Percentiles rank a stretch among this genome's conserved stretches.
Conservation (phyloP, 2,113 vertebrate species). For the Psephotus haematonotus region DNA sequence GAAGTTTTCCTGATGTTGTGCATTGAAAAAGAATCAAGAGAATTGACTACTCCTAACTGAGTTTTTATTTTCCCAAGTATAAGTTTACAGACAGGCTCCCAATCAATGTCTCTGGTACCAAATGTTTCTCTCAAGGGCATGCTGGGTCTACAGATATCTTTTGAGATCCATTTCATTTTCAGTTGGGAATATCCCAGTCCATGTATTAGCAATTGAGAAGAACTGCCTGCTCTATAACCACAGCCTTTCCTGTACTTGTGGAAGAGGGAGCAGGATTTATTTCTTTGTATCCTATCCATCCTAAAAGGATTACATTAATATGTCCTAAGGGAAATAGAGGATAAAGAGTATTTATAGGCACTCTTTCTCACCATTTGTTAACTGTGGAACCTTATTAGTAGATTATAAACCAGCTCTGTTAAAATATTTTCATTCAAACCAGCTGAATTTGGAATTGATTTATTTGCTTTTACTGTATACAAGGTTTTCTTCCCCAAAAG, state of each 20-base stretch:
- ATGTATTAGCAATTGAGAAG: neutral
- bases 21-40: neutral
- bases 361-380: neutral
- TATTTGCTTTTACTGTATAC: neutral
- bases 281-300: neutral
- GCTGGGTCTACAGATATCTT: neutral
- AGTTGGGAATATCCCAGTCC: neutral
- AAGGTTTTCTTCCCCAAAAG: neutral
- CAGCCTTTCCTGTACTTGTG: neutral
- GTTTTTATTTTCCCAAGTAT: neutral
- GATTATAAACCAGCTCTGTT: neutral
- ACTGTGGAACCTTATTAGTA: neutral
- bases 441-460: neutral
- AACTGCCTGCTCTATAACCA: neutral
- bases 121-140: neutral
- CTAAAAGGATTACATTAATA: neutral
- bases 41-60: neutral
- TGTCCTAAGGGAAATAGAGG: neutral
- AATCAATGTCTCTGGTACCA: neutral
- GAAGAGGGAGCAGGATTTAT: neutral
- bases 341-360: neutral
- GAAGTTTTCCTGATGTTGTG: neutral
- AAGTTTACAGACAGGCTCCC: neutral
- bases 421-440: neutral
- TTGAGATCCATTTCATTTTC: neutral